A percentile compares a stretch with the other conserved stretches of the same genome.
phyloP scores from a whole-genome alignment of 1,140 invertebrate species.

The Ridgeia piscesae region DNA sequence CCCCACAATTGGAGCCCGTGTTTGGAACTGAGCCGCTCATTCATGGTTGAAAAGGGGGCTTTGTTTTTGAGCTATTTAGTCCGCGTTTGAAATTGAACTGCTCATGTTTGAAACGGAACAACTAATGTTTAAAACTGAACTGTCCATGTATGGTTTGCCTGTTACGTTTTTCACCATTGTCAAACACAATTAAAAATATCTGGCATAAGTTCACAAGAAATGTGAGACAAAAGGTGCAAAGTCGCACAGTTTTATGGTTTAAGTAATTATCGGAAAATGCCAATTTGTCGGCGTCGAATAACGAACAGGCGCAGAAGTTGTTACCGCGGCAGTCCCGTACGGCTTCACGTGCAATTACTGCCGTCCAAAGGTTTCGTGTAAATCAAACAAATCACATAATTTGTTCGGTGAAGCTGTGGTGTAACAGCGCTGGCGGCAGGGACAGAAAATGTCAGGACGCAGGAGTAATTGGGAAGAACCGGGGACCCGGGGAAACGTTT shows the following conservation, averaged over 20 bases:
- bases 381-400: slow-evolving; percentile 2
- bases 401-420: neutral
- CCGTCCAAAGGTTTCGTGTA: neutral
- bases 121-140: neutral
- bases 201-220: neutral
- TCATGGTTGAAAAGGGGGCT: no score
- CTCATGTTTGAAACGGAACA: no score
- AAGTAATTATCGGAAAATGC: neutral
- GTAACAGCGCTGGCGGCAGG: neutral
- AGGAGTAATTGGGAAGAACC: neutral
- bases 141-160: neutral
- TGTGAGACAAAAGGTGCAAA: neutral
- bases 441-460: neutral
- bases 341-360: neutral
- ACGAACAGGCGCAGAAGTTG: neutral
- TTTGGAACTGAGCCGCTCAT: neutral
- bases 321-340: neutral
- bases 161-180: neutral
- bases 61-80: no score
- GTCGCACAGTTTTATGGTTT: slow-evolving; percentile 1
- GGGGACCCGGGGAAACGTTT: neutral
- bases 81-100: no score
- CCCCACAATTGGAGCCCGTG: no score
- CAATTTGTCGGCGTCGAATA: neutral
- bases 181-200: neutral